Evolutionary conservation across 2,888 invertebrate genomes (phyloP).

Genomic region (Minunthozetes semirufus): DNA sequence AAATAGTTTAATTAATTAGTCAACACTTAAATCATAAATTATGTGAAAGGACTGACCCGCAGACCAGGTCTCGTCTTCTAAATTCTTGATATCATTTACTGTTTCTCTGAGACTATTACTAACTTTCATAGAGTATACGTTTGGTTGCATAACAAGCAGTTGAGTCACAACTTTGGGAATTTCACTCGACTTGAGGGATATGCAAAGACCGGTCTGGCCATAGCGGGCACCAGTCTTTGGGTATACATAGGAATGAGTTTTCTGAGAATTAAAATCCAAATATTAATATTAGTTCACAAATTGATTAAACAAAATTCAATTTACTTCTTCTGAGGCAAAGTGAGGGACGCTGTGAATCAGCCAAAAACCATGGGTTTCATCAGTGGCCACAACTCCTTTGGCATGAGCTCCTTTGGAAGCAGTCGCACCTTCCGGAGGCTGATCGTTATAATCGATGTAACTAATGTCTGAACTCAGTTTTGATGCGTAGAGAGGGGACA

Average conservation of each 20-base stretch:
- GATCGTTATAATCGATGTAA: conserved; percentile 76
- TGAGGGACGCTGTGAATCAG: conserved; percentile 84
- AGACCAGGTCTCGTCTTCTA: background rate
- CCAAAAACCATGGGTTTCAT: conserved; percentile 73
- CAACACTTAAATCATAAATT: background rate
- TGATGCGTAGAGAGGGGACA: conserved; percentile 21
- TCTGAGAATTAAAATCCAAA: conserved; percentile 54
- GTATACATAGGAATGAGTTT: conserved; percentile 45
- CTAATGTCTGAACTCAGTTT: conserved; percentile 38
- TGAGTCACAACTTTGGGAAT: conserved; percentile 52
- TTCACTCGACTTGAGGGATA: conserved; percentile 63
- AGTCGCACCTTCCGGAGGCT: conserved; percentile 57
- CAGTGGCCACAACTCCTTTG: conserved; percentile 75
- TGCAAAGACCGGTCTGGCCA: conserved; percentile 82
- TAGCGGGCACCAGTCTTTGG: conserved; percentile 54
- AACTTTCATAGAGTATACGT: conserved; percentile 24
- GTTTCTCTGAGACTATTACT: background rate
- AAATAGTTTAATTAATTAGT: background rate
- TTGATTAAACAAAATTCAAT: background rate
- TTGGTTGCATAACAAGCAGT: conserved; percentile 32
- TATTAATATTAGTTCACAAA: background rate
- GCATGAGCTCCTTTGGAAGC: conserved; percentile 62
- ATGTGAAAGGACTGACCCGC: background rate
- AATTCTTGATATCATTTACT: background rate
- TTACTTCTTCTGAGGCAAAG: conserved; percentile 59